Base-by-base conservation (phyloP, 2,797 vertebrate species). In the Sebastes cheni region DNA sequence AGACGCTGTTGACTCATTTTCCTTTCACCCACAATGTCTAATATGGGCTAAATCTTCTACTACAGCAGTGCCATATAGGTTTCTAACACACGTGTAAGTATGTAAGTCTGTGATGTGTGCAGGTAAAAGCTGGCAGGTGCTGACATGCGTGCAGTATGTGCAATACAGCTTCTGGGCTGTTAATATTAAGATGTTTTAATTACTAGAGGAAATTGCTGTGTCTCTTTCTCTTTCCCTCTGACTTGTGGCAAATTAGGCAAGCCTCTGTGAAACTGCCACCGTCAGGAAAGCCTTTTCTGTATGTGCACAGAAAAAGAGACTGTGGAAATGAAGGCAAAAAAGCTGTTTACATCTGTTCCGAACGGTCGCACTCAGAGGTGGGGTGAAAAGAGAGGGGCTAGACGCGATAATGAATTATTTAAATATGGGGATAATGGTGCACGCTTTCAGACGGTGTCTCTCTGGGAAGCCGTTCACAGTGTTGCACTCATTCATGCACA, bases 121-220 rank as follows among this genome's bases (percentile, higher is more conserved):
- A 68, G 20, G 64, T 70, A 69, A 50, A 72, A 23, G 69, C 56
- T 52, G 67, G 67, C 70, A 84, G 54, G 81, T 78, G 66, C 60
- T 75, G 81, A 81, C 82, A 66, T n/a, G 77, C 62, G 73, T 71
- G 62, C 39, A 73, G 23, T 16, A 59, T 70, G 67, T 72, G 23
- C 29, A 50, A 42, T 46, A 16, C 36, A 61, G 81, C 85, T 22
- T 58, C 29, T 8, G 25, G 14, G 34, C 25, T 88, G 67, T 83
- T 84, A 77, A 86, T 67, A 72, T 78, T 61, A 67, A 68, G 55
- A 83, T 68, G 68, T 42, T 80, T 88, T 88, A 76, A 86, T 88
- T 78, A 80, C n/a, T 18, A 23, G n/a, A 66, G 77, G 65, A 84
- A 81, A 79, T 25, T 69, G 60, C 71, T 72, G 65, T 42, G 61